phyloP scores from a whole-genome alignment of 2,113 vertebrate genomes.

The Numida meleagris region DNA sequence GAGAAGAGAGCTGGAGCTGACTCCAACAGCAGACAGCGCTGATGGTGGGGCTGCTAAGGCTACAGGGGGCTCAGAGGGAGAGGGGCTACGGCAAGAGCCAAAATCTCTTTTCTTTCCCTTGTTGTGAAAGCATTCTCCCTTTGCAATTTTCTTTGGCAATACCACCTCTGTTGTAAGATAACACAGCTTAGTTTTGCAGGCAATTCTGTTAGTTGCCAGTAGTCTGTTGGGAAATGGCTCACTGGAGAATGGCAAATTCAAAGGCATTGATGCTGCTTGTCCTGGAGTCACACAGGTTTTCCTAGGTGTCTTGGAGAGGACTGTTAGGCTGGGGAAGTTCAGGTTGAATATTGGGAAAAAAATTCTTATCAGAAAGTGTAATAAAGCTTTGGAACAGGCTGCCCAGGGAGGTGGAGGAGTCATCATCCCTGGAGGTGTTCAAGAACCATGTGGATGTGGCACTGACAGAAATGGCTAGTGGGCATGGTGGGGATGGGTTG shows the following conservation, averaged over 20 bases:
- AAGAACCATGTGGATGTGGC: too few relatives aligned
- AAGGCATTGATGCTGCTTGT: not conserved
- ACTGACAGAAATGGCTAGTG: too few relatives aligned
- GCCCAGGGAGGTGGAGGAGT: too few relatives aligned
- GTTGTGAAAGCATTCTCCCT: not conserved
- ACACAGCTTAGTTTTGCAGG: not conserved
- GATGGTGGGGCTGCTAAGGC: not conserved
- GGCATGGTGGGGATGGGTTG: too few relatives aligned
- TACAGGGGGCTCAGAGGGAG: not conserved
- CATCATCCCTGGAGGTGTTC: too few relatives aligned
- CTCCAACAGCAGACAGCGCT: rapidly evolving
- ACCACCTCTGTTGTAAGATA: not conserved
- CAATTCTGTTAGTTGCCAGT: not conserved
- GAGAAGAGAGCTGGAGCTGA: not conserved
- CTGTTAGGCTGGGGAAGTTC: not conserved
- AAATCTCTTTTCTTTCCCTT: not conserved
- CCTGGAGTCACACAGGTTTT: not conserved
- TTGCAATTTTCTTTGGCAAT: not conserved
- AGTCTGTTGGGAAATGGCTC: not conserved
- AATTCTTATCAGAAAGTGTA: too few relatives aligned
- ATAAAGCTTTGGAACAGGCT: too few relatives aligned
- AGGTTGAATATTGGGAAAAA: too few relatives aligned
- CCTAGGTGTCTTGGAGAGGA: not conserved
- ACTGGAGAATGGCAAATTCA: not conserved
- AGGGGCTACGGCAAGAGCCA: not conserved